Evolutionary conservation across 2,888 invertebrate species (phyloP).

Genomic region (Microchrysa polita): DNA sequence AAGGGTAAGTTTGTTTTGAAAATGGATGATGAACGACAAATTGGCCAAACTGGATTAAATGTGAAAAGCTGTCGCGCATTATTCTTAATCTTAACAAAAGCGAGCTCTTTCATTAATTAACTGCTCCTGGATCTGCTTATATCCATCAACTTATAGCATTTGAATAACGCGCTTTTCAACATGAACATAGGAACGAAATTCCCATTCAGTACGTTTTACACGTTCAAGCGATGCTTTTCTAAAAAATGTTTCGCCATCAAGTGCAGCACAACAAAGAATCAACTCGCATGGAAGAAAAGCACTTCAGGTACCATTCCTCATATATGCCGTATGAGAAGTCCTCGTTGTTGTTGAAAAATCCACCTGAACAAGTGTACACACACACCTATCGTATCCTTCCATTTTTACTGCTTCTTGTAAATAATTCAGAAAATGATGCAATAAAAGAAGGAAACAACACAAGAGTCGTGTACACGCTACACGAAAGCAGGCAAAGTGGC

Average conservation of each 20-base stretch:
- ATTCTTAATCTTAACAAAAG: no score
- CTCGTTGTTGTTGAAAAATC: not conserved
- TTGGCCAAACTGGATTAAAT: no score
- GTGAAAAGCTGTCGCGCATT: no score
- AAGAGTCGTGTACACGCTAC: not conserved
- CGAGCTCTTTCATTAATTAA: no score
- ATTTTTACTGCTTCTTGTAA: conserved; percentile 4
- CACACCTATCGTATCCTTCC: not conserved
- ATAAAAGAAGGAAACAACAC: conserved; percentile 2
- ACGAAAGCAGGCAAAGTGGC: not conserved
- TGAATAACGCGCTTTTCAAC: no score
- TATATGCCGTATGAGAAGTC: not conserved
- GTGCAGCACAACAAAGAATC: not conserved
- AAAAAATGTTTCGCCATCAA: not conserved
- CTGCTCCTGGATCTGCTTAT: no score
- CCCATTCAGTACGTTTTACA: no score
- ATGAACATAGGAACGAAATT: no score
- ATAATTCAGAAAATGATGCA: conserved; percentile 7
- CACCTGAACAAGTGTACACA: not conserved
- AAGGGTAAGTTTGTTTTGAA: no score
- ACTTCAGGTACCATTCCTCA: not conserved
- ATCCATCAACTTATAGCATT: no score
- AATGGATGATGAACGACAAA: no score
- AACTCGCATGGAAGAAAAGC: conserved; percentile 2
- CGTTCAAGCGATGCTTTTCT: not conserved